Conservation (phyloP, 2,888 invertebrate species). For the Opisthograptis luteolata region DNA sequence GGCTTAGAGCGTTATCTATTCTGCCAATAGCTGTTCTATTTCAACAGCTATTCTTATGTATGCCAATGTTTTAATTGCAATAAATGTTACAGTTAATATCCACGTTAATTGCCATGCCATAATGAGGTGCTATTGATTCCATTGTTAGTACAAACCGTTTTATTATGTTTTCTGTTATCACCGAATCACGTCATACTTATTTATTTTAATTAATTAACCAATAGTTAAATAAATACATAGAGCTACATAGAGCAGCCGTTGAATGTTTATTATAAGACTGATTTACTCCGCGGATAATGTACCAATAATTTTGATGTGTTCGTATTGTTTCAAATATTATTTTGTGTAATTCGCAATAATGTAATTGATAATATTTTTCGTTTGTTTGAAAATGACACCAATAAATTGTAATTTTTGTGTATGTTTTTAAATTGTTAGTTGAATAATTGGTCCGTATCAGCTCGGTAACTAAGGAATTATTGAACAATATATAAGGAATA, state of each 20-base stretch:
- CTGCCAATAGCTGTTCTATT: constrained; percentile 36
- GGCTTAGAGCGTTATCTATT: constrained; percentile 45
- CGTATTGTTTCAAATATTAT: constrained; percentile 28
- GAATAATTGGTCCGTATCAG: constrained; percentile 18
- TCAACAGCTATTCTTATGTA: constrained; percentile 27
- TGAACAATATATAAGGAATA: constrained; percentile 22
- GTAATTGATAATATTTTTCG: constrained; percentile 23
- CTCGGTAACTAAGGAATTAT: constrained; percentile 17
- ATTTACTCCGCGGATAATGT: constrained; percentile 51
- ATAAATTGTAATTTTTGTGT: constrained; percentile 27
- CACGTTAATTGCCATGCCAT: constrained; percentile 43
- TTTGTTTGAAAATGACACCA: constrained; percentile 31
- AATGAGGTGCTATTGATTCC: constrained; percentile 69
- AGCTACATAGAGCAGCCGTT: constrained; percentile 36
- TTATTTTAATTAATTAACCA: constrained; percentile 34
- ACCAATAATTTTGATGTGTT: constrained; percentile 38
- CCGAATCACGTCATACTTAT: constrained; percentile 7
- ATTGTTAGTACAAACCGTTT: constrained; percentile 61
- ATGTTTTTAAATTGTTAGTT: constrained; percentile 29
- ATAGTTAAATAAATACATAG: too few relatives aligned
- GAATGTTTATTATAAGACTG: constrained; percentile 64
- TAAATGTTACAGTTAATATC: constrained; percentile 20
- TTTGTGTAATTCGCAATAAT: constrained; percentile 30
- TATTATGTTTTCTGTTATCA: constrained; percentile 46
- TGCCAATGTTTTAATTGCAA: constrained; percentile 34